Percentiles rank a stretch among this genome's conserved stretches.
Evolutionary conservation across 2,888 invertebrate species (phyloP).

Genomic region (Latrodectus hesperus): DNA sequence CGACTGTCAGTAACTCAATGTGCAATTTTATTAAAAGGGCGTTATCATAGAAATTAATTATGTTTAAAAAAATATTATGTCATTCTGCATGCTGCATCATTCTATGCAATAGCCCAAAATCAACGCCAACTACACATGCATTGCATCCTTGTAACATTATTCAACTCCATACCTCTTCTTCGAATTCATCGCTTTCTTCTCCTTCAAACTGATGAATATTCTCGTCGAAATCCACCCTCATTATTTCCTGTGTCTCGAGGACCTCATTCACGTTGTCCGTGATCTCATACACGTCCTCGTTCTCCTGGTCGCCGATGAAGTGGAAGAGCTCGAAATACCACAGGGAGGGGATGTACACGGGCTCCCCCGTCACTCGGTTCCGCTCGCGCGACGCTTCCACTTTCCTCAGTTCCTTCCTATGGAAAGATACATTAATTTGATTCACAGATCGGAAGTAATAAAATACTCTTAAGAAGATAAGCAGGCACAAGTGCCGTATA

Average conservation of each 20-base stretch:
- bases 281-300: not conserved
- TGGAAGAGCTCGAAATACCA: constrained; percentile 61
- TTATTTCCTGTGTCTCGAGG: constrained; percentile 11
- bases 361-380: constrained; percentile 27
- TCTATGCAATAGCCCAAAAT: no score
- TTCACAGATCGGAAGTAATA: no score
- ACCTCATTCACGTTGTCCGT: constrained; percentile 6
- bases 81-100: no score
- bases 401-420: constrained; percentile 49
- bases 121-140: no score
- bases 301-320: constrained; percentile 59
- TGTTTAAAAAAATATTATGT: no score
- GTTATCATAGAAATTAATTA: no score
- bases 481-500: no score
- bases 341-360: constrained; percentile 45
- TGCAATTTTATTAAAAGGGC: no score
- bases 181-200: constrained; percentile 43
- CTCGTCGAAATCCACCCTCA: constrained; percentile 39
- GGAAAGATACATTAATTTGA: not conserved
- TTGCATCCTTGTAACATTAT: no score
- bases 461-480: no score
- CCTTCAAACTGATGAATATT: constrained; percentile 11
- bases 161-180: constrained; percentile 36
- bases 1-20: no score
- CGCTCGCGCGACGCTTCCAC: constrained; percentile 40